Evolutionary conservation across 2,888 invertebrate species (phyloP).

Genomic region (Torymus aiolomorphi): DNA sequence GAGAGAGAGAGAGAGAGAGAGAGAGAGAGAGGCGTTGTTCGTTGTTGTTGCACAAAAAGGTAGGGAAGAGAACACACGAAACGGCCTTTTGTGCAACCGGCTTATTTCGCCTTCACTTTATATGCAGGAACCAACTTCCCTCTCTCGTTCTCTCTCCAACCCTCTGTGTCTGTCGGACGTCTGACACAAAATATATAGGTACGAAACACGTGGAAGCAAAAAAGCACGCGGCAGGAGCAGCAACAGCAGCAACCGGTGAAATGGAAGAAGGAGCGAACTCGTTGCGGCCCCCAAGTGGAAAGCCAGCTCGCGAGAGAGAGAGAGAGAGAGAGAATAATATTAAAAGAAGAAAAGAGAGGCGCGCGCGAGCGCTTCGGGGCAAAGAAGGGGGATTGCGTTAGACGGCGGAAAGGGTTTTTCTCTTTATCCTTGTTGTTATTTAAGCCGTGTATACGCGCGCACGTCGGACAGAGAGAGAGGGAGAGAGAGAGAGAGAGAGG

Average conservation of each 20-base stretch:
- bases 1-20: slow-evolving; percentile 4
- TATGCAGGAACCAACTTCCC: slow-evolving; percentile 68
- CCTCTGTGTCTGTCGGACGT: slow-evolving; percentile 37
- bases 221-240: slow-evolving; percentile 5
- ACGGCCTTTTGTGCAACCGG: slow-evolving; percentile 64
- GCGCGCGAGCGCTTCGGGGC: too few relatives aligned
- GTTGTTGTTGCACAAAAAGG: slow-evolving; percentile 39
- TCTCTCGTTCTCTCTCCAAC: slow-evolving; percentile 18
- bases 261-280: slow-evolving; percentile 21
- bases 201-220: slow-evolving; percentile 5
- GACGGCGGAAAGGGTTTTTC: slow-evolving; percentile 40
- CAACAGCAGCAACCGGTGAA: slow-evolving; percentile 5
- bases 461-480: slow-evolving; percentile 5
- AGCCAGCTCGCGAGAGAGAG: not conserved
- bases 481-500: not conserved
- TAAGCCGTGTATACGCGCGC: slow-evolving; percentile 31
- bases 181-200: slow-evolving; percentile 30
- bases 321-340: slow-evolving; percentile 19
- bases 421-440: slow-evolving; percentile 49
- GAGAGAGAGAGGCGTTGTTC: slow-evolving; percentile 24
- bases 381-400: slow-evolving; percentile 31
- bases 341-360: slow-evolving; percentile 16
- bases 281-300: slow-evolving; percentile 15
- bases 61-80: slow-evolving; percentile 51
- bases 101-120: slow-evolving; percentile 74